These are phyloP conservation scores for Dermolepida albohirtum DNA, from an alignment of 2,888 invertebrate species.

Conservation along the genomic window DNA sequence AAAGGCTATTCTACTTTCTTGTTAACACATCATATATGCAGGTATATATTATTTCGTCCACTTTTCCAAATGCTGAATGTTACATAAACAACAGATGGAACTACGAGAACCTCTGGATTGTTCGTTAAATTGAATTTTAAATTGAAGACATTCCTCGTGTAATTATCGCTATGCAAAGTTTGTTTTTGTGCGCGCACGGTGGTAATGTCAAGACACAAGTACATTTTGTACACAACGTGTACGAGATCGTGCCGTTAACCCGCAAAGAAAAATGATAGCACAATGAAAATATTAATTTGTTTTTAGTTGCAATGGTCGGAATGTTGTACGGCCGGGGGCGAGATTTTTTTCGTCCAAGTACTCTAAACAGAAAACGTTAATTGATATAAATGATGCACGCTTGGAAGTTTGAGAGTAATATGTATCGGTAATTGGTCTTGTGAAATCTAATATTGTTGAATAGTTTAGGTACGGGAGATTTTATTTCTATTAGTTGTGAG, in stretches of 20 bases:
- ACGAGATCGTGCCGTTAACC: conserved; percentile 4
- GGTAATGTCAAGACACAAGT: no score
- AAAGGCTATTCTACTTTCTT: no score
- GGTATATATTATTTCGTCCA: no score
- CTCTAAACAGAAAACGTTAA: conserved; percentile 24
- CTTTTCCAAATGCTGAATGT: not conserved
- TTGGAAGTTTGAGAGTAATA: conserved; percentile 14
- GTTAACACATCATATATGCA: no score
- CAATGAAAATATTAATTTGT: conserved; percentile 1
- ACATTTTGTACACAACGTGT: not conserved
- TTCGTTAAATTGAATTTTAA: conserved; percentile 26
- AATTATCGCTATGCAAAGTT: conserved; percentile 27
- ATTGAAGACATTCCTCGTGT: conserved; percentile 28
- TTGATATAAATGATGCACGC: conserved; percentile 31
- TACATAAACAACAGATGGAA: conserved; percentile 1
- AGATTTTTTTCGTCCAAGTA: conserved; percentile 9
- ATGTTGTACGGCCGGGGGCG: conserved; percentile 9
- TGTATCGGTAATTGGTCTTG: conserved; percentile 9
- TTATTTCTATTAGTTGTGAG: conserved; percentile 8
- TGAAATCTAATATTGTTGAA: conserved; percentile 21
- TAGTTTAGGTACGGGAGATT: not conserved
- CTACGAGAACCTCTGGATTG: conserved; percentile 1
- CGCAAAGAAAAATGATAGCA: conserved; percentile 24
- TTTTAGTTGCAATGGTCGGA: no score
- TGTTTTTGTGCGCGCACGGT: not conserved